Conservation (phyloP, 1,140 invertebrate genomes). For the Steinernema khuongi region DNA sequence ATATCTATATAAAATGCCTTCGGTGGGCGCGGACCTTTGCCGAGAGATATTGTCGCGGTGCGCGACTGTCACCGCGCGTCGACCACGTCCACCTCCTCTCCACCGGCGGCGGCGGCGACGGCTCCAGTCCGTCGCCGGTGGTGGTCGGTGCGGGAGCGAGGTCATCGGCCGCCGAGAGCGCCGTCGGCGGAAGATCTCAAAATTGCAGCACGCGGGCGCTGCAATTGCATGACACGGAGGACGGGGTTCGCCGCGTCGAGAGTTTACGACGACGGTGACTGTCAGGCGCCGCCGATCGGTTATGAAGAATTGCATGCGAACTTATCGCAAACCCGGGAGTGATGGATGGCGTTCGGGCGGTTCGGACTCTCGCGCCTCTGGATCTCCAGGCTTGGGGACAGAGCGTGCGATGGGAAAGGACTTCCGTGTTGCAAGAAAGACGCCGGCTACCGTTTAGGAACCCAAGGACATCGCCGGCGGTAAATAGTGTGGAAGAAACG, state of each 20-base stretch:
- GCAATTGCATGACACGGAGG: conserved; percentile 3
- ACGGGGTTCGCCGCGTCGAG: not conserved
- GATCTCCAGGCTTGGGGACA: too few relatives aligned
- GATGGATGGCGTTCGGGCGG: conserved; percentile 2
- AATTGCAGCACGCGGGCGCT: not conserved
- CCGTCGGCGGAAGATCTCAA: not conserved
- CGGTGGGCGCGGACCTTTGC: conserved; percentile 13
- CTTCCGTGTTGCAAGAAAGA: too few relatives aligned
- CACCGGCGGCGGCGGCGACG: not conserved
- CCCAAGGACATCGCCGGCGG: too few relatives aligned
- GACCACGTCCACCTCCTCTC: not conserved
- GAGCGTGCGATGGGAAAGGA: too few relatives aligned
- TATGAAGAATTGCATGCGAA: conserved; percentile 5
- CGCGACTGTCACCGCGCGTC: not conserved
- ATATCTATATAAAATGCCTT: conserved; percentile 17
- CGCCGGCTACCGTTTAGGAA: too few relatives aligned
- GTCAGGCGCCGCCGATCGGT: not conserved
- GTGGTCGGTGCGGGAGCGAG: not conserved
- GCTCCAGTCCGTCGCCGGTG: not conserved
- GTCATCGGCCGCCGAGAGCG: not conserved
- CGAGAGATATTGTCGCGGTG: conserved; percentile 2
- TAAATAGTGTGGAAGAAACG: too few relatives aligned
- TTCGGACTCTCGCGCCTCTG: too few relatives aligned
- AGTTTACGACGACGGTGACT: not conserved
- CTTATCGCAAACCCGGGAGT: not conserved